Evolutionary conservation across 1,140 invertebrate genomes (phyloP).

Genomic region (Dufourea novaeangliae): DNA sequence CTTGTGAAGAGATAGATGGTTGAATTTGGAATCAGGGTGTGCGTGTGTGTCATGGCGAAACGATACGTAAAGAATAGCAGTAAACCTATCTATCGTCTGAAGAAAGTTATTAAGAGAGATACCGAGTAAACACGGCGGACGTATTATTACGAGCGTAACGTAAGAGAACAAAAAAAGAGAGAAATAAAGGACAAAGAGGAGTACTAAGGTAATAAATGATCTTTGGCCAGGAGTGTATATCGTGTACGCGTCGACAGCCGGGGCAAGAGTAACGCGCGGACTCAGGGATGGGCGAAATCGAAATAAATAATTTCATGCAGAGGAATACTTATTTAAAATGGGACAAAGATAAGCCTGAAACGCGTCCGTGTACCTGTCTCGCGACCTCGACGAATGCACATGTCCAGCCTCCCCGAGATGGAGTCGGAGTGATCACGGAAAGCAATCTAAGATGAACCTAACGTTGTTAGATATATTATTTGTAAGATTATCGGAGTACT

Average conservation of each 20-base stretch:
- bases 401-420: constrained; percentile 34
- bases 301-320: constrained; percentile 2
- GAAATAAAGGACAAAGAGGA: constrained; percentile 50
- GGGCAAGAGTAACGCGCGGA: neutral
- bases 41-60: constrained; percentile 38
- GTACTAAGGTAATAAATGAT: constrained; percentile 56
- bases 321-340: neutral
- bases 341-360: neutral
- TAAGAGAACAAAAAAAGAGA: constrained; percentile 63
- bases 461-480: constrained; percentile 81
- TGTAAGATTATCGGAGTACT: constrained; percentile 77
- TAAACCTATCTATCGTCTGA: constrained; percentile 67
- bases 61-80: constrained; percentile 60
- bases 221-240: constrained; percentile 58
- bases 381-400: constrained; percentile 56
- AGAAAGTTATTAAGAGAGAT: constrained; percentile 61
- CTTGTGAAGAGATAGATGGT: neutral
- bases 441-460: constrained; percentile 80
- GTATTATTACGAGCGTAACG: constrained; percentile 51
- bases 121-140: constrained; percentile 60
- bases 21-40: neutral
- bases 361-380: neutral
- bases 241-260: constrained; percentile 53
- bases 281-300: neutral
- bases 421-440: constrained; percentile 77